phyloP scores from a whole-genome alignment of 1,140 invertebrate species.

The Octopus sinensis region DNA sequence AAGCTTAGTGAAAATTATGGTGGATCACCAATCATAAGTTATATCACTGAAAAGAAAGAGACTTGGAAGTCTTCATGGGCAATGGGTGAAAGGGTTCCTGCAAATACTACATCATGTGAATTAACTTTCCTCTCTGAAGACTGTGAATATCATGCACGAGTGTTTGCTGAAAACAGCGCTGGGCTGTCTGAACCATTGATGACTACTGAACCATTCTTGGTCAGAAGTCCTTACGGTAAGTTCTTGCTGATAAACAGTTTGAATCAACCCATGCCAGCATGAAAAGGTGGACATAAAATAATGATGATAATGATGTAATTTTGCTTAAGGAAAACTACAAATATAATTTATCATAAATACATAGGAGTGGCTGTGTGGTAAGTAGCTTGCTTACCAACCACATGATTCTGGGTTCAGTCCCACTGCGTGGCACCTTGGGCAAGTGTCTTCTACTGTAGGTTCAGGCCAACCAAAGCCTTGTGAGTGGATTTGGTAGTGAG shows the following conservation, averaged over 20 bases:
- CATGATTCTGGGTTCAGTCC: too few species aligned
- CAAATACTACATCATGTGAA: conserved; percentile 22
- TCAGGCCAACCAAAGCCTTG: too few species aligned
- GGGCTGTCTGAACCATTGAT: conserved; percentile 62
- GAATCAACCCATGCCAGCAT: too few species aligned
- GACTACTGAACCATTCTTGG: conserved; percentile 75
- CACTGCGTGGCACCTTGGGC: too few species aligned
- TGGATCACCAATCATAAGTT: conserved; percentile 79
- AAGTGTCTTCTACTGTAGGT: too few species aligned
- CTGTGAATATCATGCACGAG: conserved; percentile 66
- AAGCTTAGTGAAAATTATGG: conserved; percentile 83
- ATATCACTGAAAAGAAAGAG: conserved; percentile 94
- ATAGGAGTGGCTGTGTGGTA: too few species aligned
- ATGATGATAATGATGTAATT: too few species aligned
- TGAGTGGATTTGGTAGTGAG: too few species aligned
- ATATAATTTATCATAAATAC: too few species aligned
- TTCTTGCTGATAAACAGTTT: neutral
- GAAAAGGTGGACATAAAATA: too few species aligned
- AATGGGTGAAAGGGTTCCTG: conserved; percentile 32
- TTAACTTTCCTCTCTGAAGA: conserved; percentile 62
- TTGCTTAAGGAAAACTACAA: too few species aligned
- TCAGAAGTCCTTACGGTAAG: conserved; percentile 91
- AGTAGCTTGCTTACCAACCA: too few species aligned
- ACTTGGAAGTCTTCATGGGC: conserved; percentile 41
- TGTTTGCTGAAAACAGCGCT: conserved; percentile 51